phyloP scores from a whole-genome alignment of 2,888 invertebrate genomes.

The Liodrosophila aerea region DNA sequence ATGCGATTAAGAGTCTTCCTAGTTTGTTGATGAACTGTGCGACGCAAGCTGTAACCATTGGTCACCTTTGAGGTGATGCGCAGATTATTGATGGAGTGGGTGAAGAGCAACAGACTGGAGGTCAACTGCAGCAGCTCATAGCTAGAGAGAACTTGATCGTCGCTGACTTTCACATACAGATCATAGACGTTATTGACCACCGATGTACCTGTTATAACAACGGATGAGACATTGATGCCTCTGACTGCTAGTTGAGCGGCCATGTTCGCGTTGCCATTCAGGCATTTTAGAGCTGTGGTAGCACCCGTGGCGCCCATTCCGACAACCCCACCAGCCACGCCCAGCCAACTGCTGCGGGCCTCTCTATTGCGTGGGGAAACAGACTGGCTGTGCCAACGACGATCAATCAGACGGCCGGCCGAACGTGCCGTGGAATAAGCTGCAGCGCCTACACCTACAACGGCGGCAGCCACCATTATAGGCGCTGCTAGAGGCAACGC shows the following conservation, averaged over 20 bases:
- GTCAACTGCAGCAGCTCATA: constrained; percentile 69
- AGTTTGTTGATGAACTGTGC: constrained; percentile 57
- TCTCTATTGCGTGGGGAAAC: constrained; percentile 56
- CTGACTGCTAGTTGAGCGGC: constrained; percentile 57
- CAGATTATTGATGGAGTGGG: constrained; percentile 76
- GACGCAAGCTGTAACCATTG: constrained; percentile 61
- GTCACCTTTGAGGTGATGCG: constrained; percentile 63
- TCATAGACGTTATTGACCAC: constrained; percentile 68
- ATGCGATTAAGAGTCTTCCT: constrained; percentile 51
- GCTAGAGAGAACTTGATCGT: constrained; percentile 58
- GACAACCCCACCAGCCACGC: constrained; percentile 67
- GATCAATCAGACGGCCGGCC: constrained; percentile 51
- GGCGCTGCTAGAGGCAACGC: constrained; percentile 59
- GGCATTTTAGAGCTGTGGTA: constrained; percentile 39
- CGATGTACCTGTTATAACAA: constrained; percentile 70
- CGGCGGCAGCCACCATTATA: constrained; percentile 53
- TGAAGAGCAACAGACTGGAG: constrained; percentile 72
- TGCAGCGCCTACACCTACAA: constrained; percentile 54
- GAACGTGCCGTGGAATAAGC: constrained; percentile 68
- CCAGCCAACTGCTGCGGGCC: constrained; percentile 74
- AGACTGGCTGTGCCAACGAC: constrained; percentile 67
- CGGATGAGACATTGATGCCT: constrained; percentile 69
- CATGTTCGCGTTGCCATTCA: constrained; percentile 44
- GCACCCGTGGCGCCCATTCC: constrained; percentile 66
- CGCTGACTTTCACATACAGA: constrained; percentile 63